Percentiles rank a stretch among this genome's conserved stretches.
phyloP scores from a whole-genome alignment of 2,113 vertebrate genomes.

The Centropus unirufus region DNA sequence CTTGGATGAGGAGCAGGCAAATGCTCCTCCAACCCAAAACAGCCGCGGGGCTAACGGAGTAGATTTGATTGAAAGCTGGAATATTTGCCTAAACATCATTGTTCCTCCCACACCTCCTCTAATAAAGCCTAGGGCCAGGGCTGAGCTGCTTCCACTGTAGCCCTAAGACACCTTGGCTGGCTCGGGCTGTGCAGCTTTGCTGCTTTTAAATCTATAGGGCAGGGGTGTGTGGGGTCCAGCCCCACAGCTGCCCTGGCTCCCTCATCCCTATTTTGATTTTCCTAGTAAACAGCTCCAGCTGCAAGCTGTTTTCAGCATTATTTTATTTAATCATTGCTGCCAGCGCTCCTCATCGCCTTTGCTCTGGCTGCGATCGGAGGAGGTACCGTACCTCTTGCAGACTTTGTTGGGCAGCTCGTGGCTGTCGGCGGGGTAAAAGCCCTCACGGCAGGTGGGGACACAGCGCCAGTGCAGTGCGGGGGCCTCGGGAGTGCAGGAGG shows the following conservation, averaged over 20 bases:
- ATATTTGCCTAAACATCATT: slow-evolving; percentile 17
- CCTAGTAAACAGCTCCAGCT: background rate
- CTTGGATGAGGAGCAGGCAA: background rate
- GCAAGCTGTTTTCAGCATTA: background rate
- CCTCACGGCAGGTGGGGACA: slow-evolving; percentile 78
- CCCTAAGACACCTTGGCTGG: background rate
- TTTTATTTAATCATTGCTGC: background rate
- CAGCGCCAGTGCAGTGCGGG: slow-evolving; percentile 87
- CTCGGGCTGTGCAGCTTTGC: rapidly evolving
- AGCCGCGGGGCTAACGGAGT: rapidly evolving
- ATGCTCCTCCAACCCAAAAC: background rate
- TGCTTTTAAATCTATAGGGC: background rate
- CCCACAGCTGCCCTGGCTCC: slow-evolving; percentile 12
- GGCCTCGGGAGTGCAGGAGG: slow-evolving; percentile 78
- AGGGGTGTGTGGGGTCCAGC: background rate
- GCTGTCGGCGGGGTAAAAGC: slow-evolving; percentile 82
- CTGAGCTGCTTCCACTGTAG: background rate
- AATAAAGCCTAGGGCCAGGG: background rate
- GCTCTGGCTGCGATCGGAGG: rapidly evolving
- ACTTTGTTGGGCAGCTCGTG: slow-evolving; percentile 82
- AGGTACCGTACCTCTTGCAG: slow-evolving; percentile 81
- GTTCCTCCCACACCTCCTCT: slow-evolving; percentile 35
- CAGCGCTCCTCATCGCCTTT: background rate
- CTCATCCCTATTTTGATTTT: background rate
- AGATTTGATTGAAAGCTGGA: slow-evolving; percentile 9